These are phyloP conservation scores for Empis livida DNA, from an alignment of 2,888 invertebrate genomes.

Conservation along the genomic window DNA sequence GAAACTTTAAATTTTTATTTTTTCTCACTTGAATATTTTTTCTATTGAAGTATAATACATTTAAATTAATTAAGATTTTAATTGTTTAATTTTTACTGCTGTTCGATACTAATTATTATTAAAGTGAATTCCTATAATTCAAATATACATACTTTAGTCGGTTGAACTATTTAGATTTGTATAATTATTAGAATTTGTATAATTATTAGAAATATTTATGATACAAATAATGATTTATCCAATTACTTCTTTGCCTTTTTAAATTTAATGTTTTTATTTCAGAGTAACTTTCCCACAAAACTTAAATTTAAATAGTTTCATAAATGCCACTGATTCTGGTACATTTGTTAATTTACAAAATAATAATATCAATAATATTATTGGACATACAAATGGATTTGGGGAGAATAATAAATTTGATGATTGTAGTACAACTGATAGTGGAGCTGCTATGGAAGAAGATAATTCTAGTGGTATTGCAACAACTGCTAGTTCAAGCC, in stretches of 20 bases:
- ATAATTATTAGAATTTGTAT: no score
- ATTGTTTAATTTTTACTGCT: no score
- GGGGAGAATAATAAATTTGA: conserved; percentile 41
- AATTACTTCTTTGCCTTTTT: no score
- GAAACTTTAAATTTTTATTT: no score
- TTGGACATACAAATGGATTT: conserved; percentile 19
- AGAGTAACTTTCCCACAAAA: conserved; percentile 73
- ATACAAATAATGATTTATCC: neutral
- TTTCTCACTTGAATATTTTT: no score
- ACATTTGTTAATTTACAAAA: conserved; percentile 13
- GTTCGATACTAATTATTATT: no score
- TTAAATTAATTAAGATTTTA: no score
- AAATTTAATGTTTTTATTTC: conserved; percentile 18
- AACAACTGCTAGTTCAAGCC: conserved; percentile 31
- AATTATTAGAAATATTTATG: no score
- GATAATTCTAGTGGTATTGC: conserved; percentile 39
- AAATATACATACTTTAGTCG: no score
- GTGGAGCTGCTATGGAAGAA: conserved; percentile 53
- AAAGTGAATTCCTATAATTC: no score
- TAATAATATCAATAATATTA: conserved; percentile 16
- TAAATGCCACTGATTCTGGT: conserved; percentile 32
- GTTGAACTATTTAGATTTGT: no score
- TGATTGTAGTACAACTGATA: conserved; percentile 55
- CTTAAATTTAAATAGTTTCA: conserved; percentile 63
- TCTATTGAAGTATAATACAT: no score